Evolutionary conservation across 2,888 invertebrate genomes (phyloP), one percentile per base, ranked within the genome.

Genomic region (Tryphoninae sp.): DNA sequence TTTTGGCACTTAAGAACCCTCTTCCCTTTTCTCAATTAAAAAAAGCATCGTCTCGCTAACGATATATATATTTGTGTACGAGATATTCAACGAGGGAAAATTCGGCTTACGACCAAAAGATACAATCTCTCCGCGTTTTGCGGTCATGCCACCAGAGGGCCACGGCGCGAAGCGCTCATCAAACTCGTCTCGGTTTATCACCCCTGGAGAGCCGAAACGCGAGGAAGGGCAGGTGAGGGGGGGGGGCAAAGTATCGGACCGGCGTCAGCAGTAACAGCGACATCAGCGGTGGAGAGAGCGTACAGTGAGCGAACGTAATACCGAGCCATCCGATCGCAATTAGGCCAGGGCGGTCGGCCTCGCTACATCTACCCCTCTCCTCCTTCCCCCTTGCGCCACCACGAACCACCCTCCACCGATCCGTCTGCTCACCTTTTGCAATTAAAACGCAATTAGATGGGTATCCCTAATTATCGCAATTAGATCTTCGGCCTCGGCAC

Each of bases 401-500:
- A 4, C 74, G 65, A 22, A 45, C 51, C 49, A 33, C 59, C 51
- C 11, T n/a, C 11, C 51, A 51, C 51, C 11, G 13, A 51, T n/a
- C 11, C 65, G 58, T 45, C 55, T 49, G 33, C 42, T 1, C 42
- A 75, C 71, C 75, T 77, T 82, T 79, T 61, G 79, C 83, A 83
- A 83, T 83, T 83, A 83, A 83, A 80, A 80, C 78, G 78, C 80
- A 78, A 80, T 80, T 83, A 83, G 83, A 78, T 79, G 73, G 79
- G 78, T 83, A 75, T 80, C 77, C 80, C 82, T 82, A 82, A 84
- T 84, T 84, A 84, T 84, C 84, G 78, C 82, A 84, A 84, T 84
- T 84, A 84, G 80, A 77, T 82, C 76, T 76, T 79, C 33, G 61
- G 59, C 73, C 59, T 73, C 68, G 73, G 82, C 77, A 33, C 82